phyloP scores from a whole-genome alignment of 2,113 vertebrate species.

The Brienomyrus brachyistius region DNA sequence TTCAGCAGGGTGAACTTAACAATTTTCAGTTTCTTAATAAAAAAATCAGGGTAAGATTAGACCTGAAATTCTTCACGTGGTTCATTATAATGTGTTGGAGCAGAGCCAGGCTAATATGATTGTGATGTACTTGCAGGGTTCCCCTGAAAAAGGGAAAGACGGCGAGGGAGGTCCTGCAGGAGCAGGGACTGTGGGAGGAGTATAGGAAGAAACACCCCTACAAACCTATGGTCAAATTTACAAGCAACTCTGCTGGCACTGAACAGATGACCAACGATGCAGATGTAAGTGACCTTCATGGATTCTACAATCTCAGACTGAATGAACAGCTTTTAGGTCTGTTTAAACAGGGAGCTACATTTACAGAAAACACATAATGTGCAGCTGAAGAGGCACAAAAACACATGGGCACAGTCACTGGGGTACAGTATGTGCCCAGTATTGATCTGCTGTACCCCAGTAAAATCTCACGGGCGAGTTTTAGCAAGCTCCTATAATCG shows the following conservation, averaged over 20 bases:
- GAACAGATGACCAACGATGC: too few species aligned
- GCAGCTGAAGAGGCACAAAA: background rate
- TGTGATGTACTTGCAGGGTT: constrained; percentile 39
- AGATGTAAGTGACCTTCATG: too few species aligned
- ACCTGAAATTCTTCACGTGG: background rate
- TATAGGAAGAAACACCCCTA: too few species aligned
- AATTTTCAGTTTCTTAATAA: background rate
- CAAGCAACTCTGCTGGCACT: too few species aligned
- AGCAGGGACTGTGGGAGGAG: too few species aligned
- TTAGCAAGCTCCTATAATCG: background rate
- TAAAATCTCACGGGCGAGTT: background rate
- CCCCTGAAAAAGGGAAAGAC: too few species aligned
- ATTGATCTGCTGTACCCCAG: background rate
- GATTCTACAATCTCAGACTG: too few species aligned
- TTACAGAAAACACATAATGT: background rate
- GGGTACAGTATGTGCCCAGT: background rate
- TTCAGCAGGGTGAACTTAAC: background rate
- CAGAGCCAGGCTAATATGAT: background rate
- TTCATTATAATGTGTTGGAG: background rate
- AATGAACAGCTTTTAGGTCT: too few species aligned
- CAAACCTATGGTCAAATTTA: too few species aligned
- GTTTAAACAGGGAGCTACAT: background rate
- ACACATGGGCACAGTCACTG: background rate
- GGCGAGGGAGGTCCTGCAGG: too few species aligned
- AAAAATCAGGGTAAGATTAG: background rate